Evolutionary conservation across 2,888 invertebrate genomes (phyloP), one percentile per base, ranked within the genome.

Genomic region (Muscina levida): DNA sequence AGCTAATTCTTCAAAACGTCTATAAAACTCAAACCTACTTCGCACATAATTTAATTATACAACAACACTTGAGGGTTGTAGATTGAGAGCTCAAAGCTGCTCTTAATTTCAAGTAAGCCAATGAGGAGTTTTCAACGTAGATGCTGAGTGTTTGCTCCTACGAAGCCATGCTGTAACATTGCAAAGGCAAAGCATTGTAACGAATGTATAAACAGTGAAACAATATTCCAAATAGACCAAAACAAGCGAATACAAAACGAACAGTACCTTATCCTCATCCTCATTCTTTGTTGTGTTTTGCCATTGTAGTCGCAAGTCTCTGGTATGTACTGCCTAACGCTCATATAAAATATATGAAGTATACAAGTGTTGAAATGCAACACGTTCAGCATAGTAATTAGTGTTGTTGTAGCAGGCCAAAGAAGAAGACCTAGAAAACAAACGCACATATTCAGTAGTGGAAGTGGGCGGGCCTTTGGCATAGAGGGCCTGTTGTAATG

Each of bases 381-480:
- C 81, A 81, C 81, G 81, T 81, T 81, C 62, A 57, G 77, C 81
- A 81, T 81, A 77, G 51, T 77, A 81, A 81, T 81, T 81, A 81
- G 72, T 72, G 24, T 72, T 74, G 74, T 77, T 46, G 44, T 71
- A 73, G n/a, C n/a, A n/a, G n/a, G n/a, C n/a, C n/a, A n/a, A n/a
- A n/a, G 42, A 67, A 72, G 70, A 76, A 39, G 8, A 22, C 17
- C 42, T 19, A 22, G 22, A 37, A 22, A 26, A 66, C 11, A 46
- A 42, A 39, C 22, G 48, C 48, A 71, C 68, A 57, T 17, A 31
- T 13, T 1, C 11, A 1, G 22, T 53, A 4, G 11, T 2, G 22
- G 15, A n/a, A n/a, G n/a, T n/a, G n/a, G n/a, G n/a, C n/a, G n/a
- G n/a, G n/a, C n/a, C n/a, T n/a, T n/a, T n/a, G n/a, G n/a, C n/a